A percentile compares a stretch with the other conserved stretches of the same genome.
phyloP scores from a whole-genome alignment of 2,797 vertebrate species.

The Sebastes umbrosus region DNA sequence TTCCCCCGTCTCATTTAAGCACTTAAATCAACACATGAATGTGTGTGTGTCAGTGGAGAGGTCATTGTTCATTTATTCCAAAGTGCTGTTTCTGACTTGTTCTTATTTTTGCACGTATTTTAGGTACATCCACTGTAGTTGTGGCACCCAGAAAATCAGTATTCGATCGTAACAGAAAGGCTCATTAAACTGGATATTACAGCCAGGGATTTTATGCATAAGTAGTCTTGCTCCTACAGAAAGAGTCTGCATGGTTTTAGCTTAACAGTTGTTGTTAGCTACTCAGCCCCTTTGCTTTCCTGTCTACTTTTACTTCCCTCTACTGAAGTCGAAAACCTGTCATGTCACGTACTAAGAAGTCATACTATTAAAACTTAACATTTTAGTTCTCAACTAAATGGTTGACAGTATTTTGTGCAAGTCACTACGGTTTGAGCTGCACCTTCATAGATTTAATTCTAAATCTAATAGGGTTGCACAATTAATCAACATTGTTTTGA shows the following conservation, averaged over 20 bases:
- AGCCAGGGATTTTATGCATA: not conserved
- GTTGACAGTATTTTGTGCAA: not conserved
- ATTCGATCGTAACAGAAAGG: not conserved
- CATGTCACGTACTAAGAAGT: not conserved
- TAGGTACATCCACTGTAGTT: not conserved
- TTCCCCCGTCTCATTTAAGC: constrained; percentile 12
- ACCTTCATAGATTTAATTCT: not conserved
- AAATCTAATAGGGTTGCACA: not conserved
- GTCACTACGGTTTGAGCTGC: not conserved
- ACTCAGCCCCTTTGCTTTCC: constrained; percentile 11
- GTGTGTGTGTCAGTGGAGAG: not conserved
- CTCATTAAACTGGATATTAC: not conserved
- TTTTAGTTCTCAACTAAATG: not conserved
- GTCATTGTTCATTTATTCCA: constrained; percentile 12
- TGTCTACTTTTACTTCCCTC: constrained; percentile 43
- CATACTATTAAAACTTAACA: not conserved
- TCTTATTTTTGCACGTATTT: not conserved
- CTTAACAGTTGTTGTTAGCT: not conserved
- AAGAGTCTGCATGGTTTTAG: not conserved
- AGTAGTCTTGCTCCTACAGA: not conserved
- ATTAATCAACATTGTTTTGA: rapidly evolving
- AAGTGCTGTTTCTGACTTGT: not conserved
- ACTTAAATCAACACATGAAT: constrained; percentile 26
- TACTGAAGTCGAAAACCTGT: constrained; percentile 4
- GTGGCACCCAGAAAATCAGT: not conserved